Conservation (phyloP, 2,113 vertebrate genomes). For the Dicentrarchus labrax region DNA sequence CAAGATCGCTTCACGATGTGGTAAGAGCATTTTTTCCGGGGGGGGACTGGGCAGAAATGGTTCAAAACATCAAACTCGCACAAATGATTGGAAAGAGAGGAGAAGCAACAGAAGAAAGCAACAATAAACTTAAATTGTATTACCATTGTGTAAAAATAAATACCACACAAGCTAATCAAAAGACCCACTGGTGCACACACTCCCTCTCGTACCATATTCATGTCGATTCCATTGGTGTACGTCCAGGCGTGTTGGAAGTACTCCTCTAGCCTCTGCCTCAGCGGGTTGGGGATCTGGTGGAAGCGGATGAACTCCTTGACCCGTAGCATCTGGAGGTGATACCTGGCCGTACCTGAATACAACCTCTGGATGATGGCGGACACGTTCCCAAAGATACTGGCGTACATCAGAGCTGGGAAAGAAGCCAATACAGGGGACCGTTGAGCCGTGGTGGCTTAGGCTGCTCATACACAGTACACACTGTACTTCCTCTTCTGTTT, state of each 20-base stretch:
- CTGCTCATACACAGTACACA: neutral
- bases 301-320: constrained; percentile 99
- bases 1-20: constrained; percentile 38
- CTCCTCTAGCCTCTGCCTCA: constrained; percentile 95
- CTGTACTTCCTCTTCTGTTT: neutral
- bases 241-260: constrained; percentile 99
- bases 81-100: constrained; percentile 43
- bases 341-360: constrained; percentile 97
- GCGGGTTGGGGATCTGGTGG: constrained; percentile 97
- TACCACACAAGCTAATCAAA: neutral
- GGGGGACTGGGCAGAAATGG: constrained; percentile 39
- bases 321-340: constrained; percentile 98
- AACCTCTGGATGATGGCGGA: constrained; percentile 99
- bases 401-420: constrained; percentile 95
- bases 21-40: constrained; percentile 37
- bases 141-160: neutral
- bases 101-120: constrained; percentile 30
- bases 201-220: constrained; percentile 95
- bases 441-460: neutral
- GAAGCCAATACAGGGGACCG: constrained; percentile 7
- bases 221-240: constrained; percentile 99
- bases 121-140: neutral
- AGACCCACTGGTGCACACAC: neutral
- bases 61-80: constrained; percentile 20
- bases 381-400: constrained; percentile 99